phyloP scores from a whole-genome alignment of 2,888 invertebrate genomes.

The Hanleya hanleyi region DNA sequence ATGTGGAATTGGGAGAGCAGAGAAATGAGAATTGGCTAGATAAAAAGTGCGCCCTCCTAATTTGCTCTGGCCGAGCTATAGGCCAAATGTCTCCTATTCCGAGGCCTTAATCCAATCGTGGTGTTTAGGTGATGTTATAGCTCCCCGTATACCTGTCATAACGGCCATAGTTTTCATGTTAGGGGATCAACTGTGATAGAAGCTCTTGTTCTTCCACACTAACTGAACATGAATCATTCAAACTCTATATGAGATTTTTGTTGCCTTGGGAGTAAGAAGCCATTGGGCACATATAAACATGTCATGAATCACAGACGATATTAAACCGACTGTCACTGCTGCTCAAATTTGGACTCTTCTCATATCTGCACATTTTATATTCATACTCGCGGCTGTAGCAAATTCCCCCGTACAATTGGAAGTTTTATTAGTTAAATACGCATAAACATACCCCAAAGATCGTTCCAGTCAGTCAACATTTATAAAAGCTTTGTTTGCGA shows the following conservation, averaged over 20 bases:
- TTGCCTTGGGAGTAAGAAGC: not conserved
- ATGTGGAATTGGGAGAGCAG: slow-evolving; percentile 7
- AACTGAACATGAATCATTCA: slow-evolving; percentile 1
- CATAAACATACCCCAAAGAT: no score
- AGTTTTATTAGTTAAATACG: no score
- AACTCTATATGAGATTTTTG: slow-evolving; percentile 2
- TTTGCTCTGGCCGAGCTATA: not conserved
- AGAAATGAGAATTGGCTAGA: slow-evolving; percentile 5
- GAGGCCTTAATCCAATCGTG: not conserved
- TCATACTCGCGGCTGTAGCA: not conserved
- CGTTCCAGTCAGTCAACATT: no score
- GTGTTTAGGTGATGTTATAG: not conserved
- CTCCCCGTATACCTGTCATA: slow-evolving; percentile 7
- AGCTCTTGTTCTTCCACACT: not conserved
- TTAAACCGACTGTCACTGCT: not conserved
- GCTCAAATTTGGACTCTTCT: not conserved
- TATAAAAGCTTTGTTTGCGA: no score
- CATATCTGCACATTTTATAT: slow-evolving; percentile 2
- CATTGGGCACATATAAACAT: slow-evolving; percentile 7
- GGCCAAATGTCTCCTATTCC: slow-evolving; percentile 7
- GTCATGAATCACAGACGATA: not conserved
- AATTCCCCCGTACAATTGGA: no score
- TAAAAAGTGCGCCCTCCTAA: slow-evolving; percentile 6
- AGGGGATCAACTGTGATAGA: slow-evolving; percentile 1
- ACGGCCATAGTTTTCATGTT: not conserved